These are phyloP conservation scores for Anarrhichthys ocellatus DNA, from an alignment of 2,113 vertebrate genomes.

Conservation along the genomic window DNA sequence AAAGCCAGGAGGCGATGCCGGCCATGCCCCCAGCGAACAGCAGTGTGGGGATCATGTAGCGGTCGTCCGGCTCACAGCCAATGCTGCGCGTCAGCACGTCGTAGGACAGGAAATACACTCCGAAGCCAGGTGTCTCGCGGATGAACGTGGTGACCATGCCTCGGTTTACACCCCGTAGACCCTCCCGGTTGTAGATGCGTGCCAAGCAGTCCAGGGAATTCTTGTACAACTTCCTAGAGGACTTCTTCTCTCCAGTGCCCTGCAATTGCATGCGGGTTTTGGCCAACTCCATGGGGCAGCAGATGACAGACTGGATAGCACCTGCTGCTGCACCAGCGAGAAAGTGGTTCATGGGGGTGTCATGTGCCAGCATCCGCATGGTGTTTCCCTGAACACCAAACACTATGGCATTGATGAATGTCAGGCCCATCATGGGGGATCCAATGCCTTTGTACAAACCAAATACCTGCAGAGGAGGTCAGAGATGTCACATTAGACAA, in stretches of 20 bases:
- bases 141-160: constrained; percentile 94
- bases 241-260: constrained; percentile 89
- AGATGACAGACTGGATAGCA: constrained; percentile 93
- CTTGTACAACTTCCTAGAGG: constrained; percentile 88
- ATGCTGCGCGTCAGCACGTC: constrained; percentile 90
- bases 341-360: constrained; percentile 95
- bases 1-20: constrained; percentile 94
- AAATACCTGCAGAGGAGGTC: constrained; percentile 80
- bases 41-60: constrained; percentile 92
- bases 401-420: constrained; percentile 97
- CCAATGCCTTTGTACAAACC: constrained; percentile 98
- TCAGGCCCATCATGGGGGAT: constrained; percentile 98
- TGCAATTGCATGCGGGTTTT: constrained; percentile 99
- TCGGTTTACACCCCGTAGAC: constrained; percentile 89
- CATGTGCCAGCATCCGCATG: constrained; percentile 87
- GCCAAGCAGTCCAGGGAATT: constrained; percentile 94
- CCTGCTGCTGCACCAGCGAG: constrained; percentile 93
- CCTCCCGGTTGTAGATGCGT: constrained; percentile 92
- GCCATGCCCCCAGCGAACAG: constrained; percentile 94
- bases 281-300: constrained; percentile 98
- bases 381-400: constrained; percentile 96
- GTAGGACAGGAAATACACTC: constrained; percentile 95
- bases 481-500: constrained; percentile 16
- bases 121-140: constrained; percentile 94
- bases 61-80: constrained; percentile 90